Percentiles rank a stretch among this genome's conserved stretches.
Evolutionary conservation across 2,888 invertebrate species (phyloP).

Genomic region (Uloborus plumipes): DNA sequence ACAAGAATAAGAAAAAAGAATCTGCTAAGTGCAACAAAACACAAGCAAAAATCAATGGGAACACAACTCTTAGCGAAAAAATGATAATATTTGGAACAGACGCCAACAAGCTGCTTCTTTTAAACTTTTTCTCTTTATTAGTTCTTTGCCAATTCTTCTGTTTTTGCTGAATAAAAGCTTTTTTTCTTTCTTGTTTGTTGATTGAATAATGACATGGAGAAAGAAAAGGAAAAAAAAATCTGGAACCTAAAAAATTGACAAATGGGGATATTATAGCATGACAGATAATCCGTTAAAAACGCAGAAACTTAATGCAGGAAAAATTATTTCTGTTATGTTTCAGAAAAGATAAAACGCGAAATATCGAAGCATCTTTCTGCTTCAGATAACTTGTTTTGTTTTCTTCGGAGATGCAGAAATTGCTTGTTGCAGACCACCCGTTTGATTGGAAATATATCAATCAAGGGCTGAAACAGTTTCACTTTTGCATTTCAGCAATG

Average conservation of each 20-base stretch:
- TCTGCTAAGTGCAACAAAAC: slow-evolving; percentile 1
- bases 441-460: too few relatives aligned
- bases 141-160: slow-evolving; percentile 16
- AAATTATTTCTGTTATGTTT: too few relatives aligned
- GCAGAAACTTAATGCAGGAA: slow-evolving; percentile 8
- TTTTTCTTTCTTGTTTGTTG: slow-evolving; percentile 14
- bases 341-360: too few relatives aligned
- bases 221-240: neutral
- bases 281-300: slow-evolving; percentile 43
- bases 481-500: too few relatives aligned
- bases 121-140: slow-evolving; percentile 33
- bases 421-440: too few relatives aligned
- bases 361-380: too few relatives aligned
- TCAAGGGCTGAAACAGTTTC: too few relatives aligned
- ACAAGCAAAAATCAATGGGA: slow-evolving; percentile 10
- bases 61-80: slow-evolving; percentile 1
- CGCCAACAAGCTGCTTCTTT: slow-evolving; percentile 22
- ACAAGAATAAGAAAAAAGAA: slow-evolving; percentile 8
- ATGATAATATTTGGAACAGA: slow-evolving; percentile 5
- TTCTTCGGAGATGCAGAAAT: too few relatives aligned
- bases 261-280: slow-evolving; percentile 57
- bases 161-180: slow-evolving; percentile 9
- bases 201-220: slow-evolving; percentile 41
- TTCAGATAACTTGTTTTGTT: too few relatives aligned
- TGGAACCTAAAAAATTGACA: slow-evolving; percentile 28